Percentiles rank a stretch among this genome's conserved stretches.
Conservation (phyloP, 1,140 invertebrate species). For the Anadara kagoshimensis region DNA sequence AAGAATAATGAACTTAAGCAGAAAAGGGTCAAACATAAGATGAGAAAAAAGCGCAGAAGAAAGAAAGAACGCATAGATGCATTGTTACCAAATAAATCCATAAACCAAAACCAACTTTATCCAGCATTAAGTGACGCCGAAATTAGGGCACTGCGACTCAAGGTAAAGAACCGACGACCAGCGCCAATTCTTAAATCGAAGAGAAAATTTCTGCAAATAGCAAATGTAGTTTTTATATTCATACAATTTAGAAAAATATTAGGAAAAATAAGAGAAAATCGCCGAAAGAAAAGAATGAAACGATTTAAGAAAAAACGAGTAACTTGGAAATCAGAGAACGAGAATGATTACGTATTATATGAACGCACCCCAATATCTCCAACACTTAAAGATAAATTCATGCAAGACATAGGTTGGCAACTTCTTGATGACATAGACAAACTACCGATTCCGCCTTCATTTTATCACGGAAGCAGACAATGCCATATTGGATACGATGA, state of each 20-base stretch:
- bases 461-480: neutral
- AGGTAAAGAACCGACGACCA: conserved; percentile 10
- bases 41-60: conserved; percentile 23
- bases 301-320: conserved; percentile 12
- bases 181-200: conserved; percentile 11
- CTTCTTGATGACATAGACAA: conserved; percentile 13
- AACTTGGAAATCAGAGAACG: neutral
- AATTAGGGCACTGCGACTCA: conserved; percentile 25
- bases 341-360: neutral
- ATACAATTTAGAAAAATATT: conserved; percentile 25
- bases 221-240: conserved; percentile 22
- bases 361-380: conserved; percentile 6
- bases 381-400: conserved; percentile 23
- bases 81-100: neutral
- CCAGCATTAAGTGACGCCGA: conserved; percentile 12
- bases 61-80: conserved; percentile 17
- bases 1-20: conserved; percentile 23
- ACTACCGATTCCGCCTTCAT: neutral
- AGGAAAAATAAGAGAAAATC: neutral
- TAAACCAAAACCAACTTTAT: neutral
- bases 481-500: neutral
- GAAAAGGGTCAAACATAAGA: conserved; percentile 33
- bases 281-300: conserved; percentile 2
- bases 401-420: conserved; percentile 14
- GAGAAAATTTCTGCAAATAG: conserved; percentile 26